These are phyloP conservation scores for Tachypleus tridentatus DNA, from an alignment of 1,140 invertebrate species.

Conservation along the genomic window DNA sequence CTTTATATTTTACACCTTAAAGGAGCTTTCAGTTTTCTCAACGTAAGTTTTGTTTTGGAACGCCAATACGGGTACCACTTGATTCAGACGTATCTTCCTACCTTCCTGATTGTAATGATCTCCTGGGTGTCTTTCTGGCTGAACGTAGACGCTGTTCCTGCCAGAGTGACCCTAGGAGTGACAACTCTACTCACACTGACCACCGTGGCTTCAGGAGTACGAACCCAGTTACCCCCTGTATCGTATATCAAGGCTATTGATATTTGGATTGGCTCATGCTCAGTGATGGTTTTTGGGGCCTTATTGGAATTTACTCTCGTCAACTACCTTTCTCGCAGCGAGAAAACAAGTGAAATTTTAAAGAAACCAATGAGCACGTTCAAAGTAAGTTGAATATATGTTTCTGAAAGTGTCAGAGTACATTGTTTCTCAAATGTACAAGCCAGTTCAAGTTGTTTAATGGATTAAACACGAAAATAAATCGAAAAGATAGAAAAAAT, in stretches of 20 bases:
- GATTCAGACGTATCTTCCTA: constrained; percentile 80
- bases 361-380: not conserved
- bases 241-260: constrained; percentile 31
- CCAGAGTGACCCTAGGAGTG: constrained; percentile 29
- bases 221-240: constrained; percentile 26
- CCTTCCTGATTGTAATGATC: constrained; percentile 70
- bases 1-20: not conserved
- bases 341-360: not conserved
- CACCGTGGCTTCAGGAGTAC: constrained; percentile 26
- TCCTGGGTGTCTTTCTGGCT: constrained; percentile 87
- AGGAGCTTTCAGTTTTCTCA: constrained; percentile 17
- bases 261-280: constrained; percentile 29
- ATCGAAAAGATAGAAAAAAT: too few relatives aligned
- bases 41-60: constrained; percentile 16
- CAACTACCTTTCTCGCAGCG: constrained; percentile 19
- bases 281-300: constrained; percentile 30
- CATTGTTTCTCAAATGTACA: too few relatives aligned
- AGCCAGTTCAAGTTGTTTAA: too few relatives aligned
- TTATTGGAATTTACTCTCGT: constrained; percentile 32
- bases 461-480: too few relatives aligned
- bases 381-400: constrained; percentile 2
- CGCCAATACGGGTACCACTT: constrained; percentile 56
- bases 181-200: constrained; percentile 30
- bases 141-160: constrained; percentile 78
- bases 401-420: too few relatives aligned